Conservation (phyloP, 2,888 invertebrate genomes). For the Mesorhabditis spiculigera region DNA sequence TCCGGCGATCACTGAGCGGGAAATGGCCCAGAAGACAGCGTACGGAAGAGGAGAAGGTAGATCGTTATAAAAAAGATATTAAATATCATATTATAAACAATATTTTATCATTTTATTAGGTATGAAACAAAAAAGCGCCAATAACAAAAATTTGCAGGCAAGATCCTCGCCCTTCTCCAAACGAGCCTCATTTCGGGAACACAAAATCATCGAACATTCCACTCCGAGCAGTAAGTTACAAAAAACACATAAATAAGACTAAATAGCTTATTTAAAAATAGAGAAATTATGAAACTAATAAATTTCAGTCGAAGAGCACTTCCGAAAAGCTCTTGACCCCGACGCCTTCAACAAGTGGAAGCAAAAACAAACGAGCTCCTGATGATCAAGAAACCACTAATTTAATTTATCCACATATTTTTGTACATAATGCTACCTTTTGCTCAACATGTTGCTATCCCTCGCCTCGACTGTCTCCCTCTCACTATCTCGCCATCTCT, state of each 20-base stretch:
- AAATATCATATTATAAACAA: too few relatives aligned
- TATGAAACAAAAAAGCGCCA: too few relatives aligned
- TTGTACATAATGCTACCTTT: too few relatives aligned
- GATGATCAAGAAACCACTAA: too few relatives aligned
- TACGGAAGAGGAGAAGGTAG: neutral
- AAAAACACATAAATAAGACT: neutral
- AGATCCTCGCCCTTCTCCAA: constrained; percentile 1
- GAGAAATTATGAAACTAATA: neutral
- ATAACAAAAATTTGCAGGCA: neutral
- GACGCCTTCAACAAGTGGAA: constrained; percentile 2
- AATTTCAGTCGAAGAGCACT: constrained; percentile 4
- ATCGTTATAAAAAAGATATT: neutral
- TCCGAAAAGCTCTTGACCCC: neutral
- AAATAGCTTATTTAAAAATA: neutral
- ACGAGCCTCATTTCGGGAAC: constrained; percentile 2
- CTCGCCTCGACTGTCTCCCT: too few relatives aligned
- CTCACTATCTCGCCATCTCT: too few relatives aligned
- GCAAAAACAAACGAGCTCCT: neutral
- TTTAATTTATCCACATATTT: too few relatives aligned
- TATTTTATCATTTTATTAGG: too few relatives aligned
- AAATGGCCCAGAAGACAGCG: constrained; percentile 4
- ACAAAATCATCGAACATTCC: constrained; percentile 5
- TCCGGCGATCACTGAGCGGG: constrained; percentile 2
- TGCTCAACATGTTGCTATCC: too few relatives aligned
- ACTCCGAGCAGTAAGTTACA: constrained; percentile 1